These are phyloP conservation scores for Chinchilla lanigera DNA, from an alignment of 2,113 vertebrate species.

Conservation along the genomic window DNA sequence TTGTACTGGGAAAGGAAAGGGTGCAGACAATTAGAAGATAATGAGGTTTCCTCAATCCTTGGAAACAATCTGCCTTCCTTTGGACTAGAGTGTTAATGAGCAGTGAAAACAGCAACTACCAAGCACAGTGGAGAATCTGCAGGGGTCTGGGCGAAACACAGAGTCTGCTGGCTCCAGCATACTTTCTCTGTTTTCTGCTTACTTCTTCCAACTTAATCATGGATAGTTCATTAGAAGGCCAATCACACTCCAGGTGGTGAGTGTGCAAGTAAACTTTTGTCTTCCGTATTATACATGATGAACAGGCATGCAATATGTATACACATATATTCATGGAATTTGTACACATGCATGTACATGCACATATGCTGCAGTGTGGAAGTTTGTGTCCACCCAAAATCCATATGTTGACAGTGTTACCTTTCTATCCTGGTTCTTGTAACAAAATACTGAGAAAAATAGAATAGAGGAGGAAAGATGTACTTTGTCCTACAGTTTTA, in stretches of 20 bases:
- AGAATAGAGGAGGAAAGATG: not conserved
- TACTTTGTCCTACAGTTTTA: not conserved
- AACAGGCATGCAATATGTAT: not conserved
- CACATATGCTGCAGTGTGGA: not conserved
- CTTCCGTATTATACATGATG: not conserved
- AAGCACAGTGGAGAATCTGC: not conserved
- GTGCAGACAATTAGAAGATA: not conserved
- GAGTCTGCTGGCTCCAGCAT: not conserved
- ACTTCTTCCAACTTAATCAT: conserved; percentile 4
- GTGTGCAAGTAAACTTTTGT: not conserved
- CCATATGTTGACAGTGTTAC: not conserved
- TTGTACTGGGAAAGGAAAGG: not conserved
- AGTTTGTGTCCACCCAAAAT: not conserved
- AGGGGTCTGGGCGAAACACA: not conserved
- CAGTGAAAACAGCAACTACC: not conserved
- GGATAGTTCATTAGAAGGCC: no score
- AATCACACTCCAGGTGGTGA: not conserved
- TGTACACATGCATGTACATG: not conserved
- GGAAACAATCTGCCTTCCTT: not conserved
- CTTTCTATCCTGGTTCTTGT: not conserved
- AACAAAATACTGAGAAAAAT: not conserved
- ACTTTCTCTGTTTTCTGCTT: not conserved
- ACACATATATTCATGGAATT: not conserved
- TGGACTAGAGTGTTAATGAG: not conserved
- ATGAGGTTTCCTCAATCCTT: not conserved